These are phyloP conservation scores for Caloenas nicobarica DNA, from an alignment of 2,113 vertebrate genomes.

Conservation along the genomic window DNA sequence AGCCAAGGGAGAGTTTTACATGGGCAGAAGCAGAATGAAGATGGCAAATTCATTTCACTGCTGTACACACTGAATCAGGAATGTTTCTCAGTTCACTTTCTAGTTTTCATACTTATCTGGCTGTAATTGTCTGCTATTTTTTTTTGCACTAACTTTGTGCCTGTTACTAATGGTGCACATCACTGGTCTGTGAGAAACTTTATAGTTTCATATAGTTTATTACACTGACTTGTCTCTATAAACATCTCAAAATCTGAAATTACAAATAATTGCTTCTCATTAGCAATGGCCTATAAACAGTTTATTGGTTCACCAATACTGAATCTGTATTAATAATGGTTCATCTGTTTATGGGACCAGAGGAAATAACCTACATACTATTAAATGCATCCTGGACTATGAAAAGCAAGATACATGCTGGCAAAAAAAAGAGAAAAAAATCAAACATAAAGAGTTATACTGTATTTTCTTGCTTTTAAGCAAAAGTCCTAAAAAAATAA, in stretches of 20 bases:
- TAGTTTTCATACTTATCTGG: not conserved
- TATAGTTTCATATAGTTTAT: slow-evolving; percentile 16
- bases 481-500: not conserved
- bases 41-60: not conserved
- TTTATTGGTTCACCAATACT: slow-evolving; percentile 55
- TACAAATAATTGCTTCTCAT: slow-evolving; percentile 56
- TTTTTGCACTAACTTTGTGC: not conserved
- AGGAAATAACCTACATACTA: not conserved
- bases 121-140: not conserved
- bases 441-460: not conserved
- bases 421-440: not conserved
- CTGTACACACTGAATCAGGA: not conserved
- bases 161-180: not conserved
- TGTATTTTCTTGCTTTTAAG: not conserved
- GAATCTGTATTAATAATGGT: slow-evolving; percentile 35
- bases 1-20: not conserved
- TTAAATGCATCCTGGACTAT: not conserved
- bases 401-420: not conserved
- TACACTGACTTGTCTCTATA: not conserved
- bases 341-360: not conserved
- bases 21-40: not conserved
- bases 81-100: not conserved
- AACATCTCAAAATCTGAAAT: slow-evolving; percentile 32
- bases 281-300: slow-evolving; percentile 57
- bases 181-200: not conserved